Conservation (phyloP, 2,113 vertebrate genomes). For the Gallinago paraguaiae region DNA sequence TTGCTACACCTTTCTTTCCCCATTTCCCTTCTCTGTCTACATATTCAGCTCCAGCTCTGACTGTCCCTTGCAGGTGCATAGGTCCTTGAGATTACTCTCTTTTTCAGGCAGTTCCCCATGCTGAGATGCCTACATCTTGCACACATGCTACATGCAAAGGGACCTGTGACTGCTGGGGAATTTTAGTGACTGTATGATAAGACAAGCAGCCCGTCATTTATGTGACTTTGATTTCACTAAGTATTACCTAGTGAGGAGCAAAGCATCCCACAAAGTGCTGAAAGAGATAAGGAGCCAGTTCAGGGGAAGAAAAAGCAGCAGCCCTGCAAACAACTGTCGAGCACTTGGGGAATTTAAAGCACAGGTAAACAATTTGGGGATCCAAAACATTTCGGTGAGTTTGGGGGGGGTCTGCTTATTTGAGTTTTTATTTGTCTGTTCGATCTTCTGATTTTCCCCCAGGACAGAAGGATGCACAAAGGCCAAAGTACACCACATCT, state of each 20-base stretch:
- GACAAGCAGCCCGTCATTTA: not conserved
- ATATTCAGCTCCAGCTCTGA: not conserved
- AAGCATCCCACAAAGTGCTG: not conserved
- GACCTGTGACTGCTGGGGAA: not conserved
- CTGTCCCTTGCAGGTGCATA: not conserved
- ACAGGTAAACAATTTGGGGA: not conserved
- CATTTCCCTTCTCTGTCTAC: not conserved
- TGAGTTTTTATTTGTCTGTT: not conserved
- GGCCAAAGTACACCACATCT: not conserved
- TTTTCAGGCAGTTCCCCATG: not conserved
- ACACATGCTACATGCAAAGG: not conserved
- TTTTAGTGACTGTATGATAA: not conserved
- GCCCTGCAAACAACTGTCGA: not conserved
- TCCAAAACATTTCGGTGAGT: not conserved
- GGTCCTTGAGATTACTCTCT: not conserved
- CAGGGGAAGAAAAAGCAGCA: not conserved
- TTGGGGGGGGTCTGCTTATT: not conserved
- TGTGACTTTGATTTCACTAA: conserved; percentile 21
- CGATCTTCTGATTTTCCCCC: not conserved
- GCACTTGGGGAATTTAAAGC: not conserved
- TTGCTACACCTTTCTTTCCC: not conserved
- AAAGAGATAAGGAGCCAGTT: not conserved
- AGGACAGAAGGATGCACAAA: not conserved
- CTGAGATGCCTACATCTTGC: not conserved
- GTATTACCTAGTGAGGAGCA: not conserved